phyloP scores from a whole-genome alignment of 2,888 invertebrate genomes.

The Acholoe squamosa region DNA sequence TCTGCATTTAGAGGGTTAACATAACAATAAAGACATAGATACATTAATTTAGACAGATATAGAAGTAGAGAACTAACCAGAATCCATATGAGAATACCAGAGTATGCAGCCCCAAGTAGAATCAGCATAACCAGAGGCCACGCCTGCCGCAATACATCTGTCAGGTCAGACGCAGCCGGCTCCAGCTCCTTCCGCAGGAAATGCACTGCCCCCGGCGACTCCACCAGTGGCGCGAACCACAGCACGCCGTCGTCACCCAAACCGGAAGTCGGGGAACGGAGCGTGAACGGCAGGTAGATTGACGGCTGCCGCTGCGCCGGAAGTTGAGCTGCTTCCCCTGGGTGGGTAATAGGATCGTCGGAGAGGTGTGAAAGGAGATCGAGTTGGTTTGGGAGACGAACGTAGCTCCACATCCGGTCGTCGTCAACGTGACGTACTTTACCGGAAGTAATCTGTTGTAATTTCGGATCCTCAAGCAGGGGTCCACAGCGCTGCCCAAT shows the following conservation, averaged over 20 bases:
- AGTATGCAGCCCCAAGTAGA: constrained; percentile 68
- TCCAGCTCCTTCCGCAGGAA: constrained; percentile 63
- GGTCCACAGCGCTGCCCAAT: neutral
- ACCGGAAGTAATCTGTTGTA: neutral
- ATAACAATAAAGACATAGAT: neutral
- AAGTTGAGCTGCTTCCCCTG: neutral
- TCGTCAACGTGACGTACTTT: neutral
- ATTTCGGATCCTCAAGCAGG: neutral
- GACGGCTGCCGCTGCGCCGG: neutral
- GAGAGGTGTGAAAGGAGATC: neutral
- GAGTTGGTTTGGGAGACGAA: neutral
- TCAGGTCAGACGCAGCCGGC: constrained; percentile 66
- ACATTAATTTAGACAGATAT: too few species aligned
- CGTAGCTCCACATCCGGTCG: neutral
- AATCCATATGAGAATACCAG: constrained; percentile 70
- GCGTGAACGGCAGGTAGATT: neutral
- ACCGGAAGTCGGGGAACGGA: neutral
- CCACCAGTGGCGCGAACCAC: constrained; percentile 62
- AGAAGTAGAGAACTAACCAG: constrained; percentile 63
- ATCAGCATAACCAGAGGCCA: constrained; percentile 69
- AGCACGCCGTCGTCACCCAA: neutral
- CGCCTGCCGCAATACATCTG: constrained; percentile 66
- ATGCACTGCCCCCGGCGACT: constrained; percentile 64
- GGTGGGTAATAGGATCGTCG: neutral
- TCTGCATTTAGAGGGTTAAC: neutral